Base-by-base conservation (phyloP, 2,113 vertebrate genomes). In the Misgurnus anguillicaudatus region DNA sequence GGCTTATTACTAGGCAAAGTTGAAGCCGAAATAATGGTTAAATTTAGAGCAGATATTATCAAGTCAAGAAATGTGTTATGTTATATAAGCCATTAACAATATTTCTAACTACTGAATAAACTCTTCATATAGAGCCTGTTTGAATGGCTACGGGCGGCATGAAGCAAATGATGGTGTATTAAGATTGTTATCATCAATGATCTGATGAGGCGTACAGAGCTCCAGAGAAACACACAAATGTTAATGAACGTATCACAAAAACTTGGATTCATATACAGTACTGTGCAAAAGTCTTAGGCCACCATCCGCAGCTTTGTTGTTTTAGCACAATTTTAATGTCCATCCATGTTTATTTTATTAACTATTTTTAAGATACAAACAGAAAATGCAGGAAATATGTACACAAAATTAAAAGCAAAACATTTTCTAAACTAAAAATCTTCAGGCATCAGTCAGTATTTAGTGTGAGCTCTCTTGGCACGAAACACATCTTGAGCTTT, bases 111-210 rank as follows among this genome's bases (percentile, higher is more conserved):
- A 79, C 13, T 9, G 39, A 57, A 51, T 17, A n/a, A 19, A 41
- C 58, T 72, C 19, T 58, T 58, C 6, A 9, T 61, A 42, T 61
- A 42, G 57, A 74, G 57, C 41, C 68, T 17, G 47, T 42, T 47
- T 58, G 51, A 41, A n/a, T 47, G 69, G 42, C 53, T 41, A 73
- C 9, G 61, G 51, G 53, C 5, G 8, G 16, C 21, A 74, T 38
- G 62, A 17, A 68, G 57, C 11, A 60, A 41, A 70, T 51, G 61
- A 79, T 65, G 61, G 61, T 47, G 24, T 69, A 75, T 21, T 19
- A 58, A 62, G 19, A 68, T 78, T 69, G 75, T 69, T 69, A 78
- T 65, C 39, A 21, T 75, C 76, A 42, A 57, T 63, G 76, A 79
- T 58, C 41, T 75, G 75, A 78, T 74, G 76, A 75, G 71, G 47